Evolutionary conservation across 2,888 invertebrate species (phyloP).

Genomic region (Conistra vaccinii): DNA sequence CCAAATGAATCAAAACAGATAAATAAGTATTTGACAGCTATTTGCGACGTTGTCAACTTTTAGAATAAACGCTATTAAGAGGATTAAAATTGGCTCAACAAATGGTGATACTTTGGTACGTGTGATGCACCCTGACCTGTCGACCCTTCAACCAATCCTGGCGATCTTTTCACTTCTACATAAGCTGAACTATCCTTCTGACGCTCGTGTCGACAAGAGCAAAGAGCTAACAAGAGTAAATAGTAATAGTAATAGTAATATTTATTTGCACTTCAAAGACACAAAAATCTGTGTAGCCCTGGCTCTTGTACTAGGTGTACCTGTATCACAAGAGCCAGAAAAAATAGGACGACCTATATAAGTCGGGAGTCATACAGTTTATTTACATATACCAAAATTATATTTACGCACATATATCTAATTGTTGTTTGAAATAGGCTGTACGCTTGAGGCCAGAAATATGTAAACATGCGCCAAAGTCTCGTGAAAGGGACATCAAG

Average conservation of each 20-base stretch:
- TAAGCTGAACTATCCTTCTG: neutral
- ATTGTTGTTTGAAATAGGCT: conserved; percentile 22
- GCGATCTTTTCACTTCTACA: neutral
- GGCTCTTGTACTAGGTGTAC: too few relatives aligned
- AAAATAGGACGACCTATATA: neutral
- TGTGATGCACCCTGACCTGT: neutral
- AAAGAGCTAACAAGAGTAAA: neutral
- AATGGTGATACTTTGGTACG: neutral
- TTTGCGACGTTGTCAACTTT: too few relatives aligned
- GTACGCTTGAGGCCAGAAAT: conserved; percentile 34
- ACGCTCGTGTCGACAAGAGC: neutral
- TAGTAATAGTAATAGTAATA: too few relatives aligned
- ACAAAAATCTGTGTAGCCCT: too few relatives aligned
- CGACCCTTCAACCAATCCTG: neutral
- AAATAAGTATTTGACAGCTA: too few relatives aligned
- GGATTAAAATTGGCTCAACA: neutral
- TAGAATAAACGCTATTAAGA: too few relatives aligned
- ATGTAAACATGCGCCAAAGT: conserved; percentile 29
- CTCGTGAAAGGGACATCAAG: conserved; percentile 31
- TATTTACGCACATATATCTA: conserved; percentile 1
- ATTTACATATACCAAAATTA: conserved; percentile 4
- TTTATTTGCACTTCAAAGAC: too few relatives aligned
- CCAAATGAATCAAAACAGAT: too few relatives aligned
- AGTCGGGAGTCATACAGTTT: neutral
- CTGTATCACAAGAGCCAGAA: too few relatives aligned